Evolutionary conservation across 2,888 invertebrate species (phyloP).

Genomic region (Clivina fossor): DNA sequence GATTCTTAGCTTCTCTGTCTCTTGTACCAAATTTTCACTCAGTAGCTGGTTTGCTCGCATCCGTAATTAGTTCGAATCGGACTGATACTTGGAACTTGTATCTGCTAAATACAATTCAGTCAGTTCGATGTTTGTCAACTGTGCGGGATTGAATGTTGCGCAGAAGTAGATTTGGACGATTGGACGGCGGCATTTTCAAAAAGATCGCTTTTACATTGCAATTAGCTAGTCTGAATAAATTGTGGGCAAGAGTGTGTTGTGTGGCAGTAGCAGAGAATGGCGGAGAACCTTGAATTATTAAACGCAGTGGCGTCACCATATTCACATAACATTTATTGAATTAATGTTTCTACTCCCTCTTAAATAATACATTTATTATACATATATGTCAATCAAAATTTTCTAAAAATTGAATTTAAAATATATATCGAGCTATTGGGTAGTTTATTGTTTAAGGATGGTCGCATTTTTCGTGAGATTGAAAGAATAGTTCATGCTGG

Average conservation of each 20-base stretch:
- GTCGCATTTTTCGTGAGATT: no score
- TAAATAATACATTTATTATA: no score
- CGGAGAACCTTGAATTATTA: slow-evolving; percentile 18
- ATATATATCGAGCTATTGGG: no score
- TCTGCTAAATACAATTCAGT: slow-evolving; percentile 12
- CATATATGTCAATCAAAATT: no score
- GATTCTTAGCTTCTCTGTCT: no score
- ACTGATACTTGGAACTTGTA: slow-evolving; percentile 32
- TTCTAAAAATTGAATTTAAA: no score
- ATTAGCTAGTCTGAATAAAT: slow-evolving; percentile 33
- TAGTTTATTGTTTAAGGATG: no score
- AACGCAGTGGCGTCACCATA: slow-evolving; percentile 11
- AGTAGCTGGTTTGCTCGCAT: slow-evolving; percentile 8
- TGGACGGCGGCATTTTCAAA: slow-evolving; percentile 27
- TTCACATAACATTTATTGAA: no score
- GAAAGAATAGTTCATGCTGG: no score
- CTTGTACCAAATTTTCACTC: no score
- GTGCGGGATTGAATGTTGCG: not conserved
- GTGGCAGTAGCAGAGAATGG: slow-evolving; percentile 26
- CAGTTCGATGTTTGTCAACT: not conserved
- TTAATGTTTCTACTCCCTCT: no score
- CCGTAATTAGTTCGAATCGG: slow-evolving; percentile 29
- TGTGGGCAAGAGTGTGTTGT: slow-evolving; percentile 30
- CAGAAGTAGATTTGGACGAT: not conserved
- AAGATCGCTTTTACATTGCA: slow-evolving; percentile 34